Conservation (phyloP, 2,888 invertebrate species). For the Hirtodrosophila alboralis region DNA sequence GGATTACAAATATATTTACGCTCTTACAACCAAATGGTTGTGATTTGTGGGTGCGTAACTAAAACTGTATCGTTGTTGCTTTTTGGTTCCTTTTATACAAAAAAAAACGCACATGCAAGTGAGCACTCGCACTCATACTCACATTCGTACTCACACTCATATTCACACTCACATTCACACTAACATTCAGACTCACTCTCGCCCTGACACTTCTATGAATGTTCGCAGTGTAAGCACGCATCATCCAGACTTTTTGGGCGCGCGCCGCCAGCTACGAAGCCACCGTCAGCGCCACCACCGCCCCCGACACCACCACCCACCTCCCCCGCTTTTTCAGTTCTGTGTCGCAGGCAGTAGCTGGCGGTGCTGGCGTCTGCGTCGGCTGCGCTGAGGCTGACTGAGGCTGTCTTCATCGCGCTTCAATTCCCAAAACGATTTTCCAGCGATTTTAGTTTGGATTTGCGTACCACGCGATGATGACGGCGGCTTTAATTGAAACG, state of each 20-base stretch:
- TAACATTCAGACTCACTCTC: background rate
- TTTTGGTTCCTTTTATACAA: constrained; percentile 19
- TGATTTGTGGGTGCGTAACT: constrained; percentile 55
- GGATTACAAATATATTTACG: constrained; percentile 17
- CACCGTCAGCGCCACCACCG: constrained; percentile 13
- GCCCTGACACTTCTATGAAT: background rate
- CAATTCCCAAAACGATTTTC: constrained; percentile 80
- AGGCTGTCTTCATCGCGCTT: constrained; percentile 77
- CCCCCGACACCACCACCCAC: constrained; percentile 12
- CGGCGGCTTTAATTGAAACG: constrained; percentile 80
- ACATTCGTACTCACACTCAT: constrained; percentile 1
- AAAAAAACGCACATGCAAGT: too few relatives aligned
- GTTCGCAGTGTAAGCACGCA: constrained; percentile 35
- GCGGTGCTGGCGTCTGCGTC: constrained; percentile 34
- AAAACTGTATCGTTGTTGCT: constrained; percentile 15
- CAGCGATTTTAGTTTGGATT: constrained; percentile 83
- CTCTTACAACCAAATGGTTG: constrained; percentile 10
- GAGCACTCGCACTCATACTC: constrained; percentile 6
- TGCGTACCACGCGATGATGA: constrained; percentile 83
- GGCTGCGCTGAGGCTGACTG: constrained; percentile 39
- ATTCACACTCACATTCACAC: background rate
- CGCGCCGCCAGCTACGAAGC: constrained; percentile 33
- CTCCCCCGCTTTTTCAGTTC: constrained; percentile 38
- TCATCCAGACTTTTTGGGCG: constrained; percentile 63
- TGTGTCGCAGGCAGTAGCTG: constrained; percentile 46